Conservation (phyloP, 92 coral and sea anemone genomes). For the Parazoanthus atlanticus region DNA sequence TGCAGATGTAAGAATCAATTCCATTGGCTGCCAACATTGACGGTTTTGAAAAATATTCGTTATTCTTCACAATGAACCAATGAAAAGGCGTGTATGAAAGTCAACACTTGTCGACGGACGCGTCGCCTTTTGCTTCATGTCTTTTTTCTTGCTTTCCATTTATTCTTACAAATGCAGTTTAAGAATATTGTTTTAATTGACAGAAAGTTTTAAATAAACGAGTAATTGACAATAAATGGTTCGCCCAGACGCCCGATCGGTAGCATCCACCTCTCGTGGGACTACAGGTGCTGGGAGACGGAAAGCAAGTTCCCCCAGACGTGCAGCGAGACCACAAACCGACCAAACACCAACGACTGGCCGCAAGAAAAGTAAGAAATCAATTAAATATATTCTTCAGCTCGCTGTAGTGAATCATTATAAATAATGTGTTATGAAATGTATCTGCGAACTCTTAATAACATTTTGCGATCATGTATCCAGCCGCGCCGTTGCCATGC, state of each 20-base stretch:
- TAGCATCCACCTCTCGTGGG: slow-evolving; percentile 1
- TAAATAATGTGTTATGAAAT: background rate
- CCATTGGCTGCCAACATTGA: background rate
- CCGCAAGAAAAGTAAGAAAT: slow-evolving; percentile 23
- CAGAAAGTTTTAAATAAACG: background rate
- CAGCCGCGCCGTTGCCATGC: too few relatives aligned
- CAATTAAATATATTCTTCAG: background rate
- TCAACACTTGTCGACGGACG: background rate
- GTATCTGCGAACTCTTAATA: too few relatives aligned
- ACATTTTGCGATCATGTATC: too few relatives aligned
- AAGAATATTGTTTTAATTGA: background rate
- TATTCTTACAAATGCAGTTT: background rate
- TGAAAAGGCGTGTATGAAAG: background rate
- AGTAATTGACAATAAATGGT: slow-evolving; percentile 14
- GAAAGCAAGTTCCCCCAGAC: slow-evolving; percentile 24
- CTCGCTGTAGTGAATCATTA: background rate
- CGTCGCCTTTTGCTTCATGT: background rate
- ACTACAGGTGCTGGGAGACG: slow-evolving; percentile 6
- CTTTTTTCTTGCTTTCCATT: background rate
- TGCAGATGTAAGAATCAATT: too few relatives aligned
- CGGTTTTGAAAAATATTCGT: background rate
- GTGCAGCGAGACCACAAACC: too few relatives aligned
- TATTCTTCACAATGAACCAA: background rate
- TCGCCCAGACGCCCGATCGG: slow-evolving; percentile 28
- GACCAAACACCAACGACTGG: background rate